phyloP scores from a whole-genome alignment of 2,797 vertebrate genomes.

The Emydoidea blandingii region DNA sequence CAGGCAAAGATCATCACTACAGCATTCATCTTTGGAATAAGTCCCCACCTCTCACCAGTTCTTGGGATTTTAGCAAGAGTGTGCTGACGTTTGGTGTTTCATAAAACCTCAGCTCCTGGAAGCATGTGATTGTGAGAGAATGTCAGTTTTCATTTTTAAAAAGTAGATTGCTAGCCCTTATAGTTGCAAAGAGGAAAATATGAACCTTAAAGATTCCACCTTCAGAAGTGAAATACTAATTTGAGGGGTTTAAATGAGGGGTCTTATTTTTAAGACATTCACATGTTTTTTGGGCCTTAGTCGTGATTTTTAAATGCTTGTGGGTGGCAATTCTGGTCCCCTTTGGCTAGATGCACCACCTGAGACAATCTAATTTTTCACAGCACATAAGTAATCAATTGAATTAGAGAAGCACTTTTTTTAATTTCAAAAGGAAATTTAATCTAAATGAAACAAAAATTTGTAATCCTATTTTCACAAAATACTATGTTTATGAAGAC shows the following conservation, averaged over 20 bases:
- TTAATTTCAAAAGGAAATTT: too few relatives aligned
- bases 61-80: rapidly evolving
- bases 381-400: background rate
- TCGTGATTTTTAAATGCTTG: background rate
- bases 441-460: too few relatives aligned
- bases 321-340: background rate
- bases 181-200: background rate
- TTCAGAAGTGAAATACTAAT: background rate
- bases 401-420: too few relatives aligned
- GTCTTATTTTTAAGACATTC: rapidly evolving
- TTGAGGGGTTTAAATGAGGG: background rate
- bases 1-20: background rate
- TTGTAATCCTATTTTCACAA: background rate
- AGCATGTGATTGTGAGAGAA: background rate
- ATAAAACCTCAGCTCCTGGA: background rate
- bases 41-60: background rate
- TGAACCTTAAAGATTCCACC: background rate
- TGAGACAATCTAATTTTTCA: background rate
- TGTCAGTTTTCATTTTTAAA: background rate
- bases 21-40: background rate
- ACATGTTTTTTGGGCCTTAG: background rate
- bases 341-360: background rate
- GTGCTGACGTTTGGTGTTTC: rapidly evolving
- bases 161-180: background rate
- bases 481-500: background rate